Conservation (phyloP, 2,888 invertebrate species). For the Clivina fossor region DNA sequence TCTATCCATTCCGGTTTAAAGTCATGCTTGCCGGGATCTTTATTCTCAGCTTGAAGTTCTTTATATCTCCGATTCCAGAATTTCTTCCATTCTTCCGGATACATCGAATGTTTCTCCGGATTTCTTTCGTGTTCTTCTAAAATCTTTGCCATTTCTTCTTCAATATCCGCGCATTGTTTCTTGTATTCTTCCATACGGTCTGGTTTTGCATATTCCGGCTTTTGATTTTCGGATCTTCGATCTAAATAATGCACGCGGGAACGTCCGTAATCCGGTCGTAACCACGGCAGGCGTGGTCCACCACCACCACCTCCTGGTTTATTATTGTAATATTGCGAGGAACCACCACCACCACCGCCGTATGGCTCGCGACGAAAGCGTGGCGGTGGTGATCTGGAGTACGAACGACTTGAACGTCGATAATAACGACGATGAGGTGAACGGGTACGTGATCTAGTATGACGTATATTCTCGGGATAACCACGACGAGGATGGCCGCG, state of each 20-base stretch:
- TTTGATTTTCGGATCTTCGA: conserved; percentile 2
- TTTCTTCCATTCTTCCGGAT: conserved; percentile 87
- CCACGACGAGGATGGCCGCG: background rate
- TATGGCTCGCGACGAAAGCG: conserved; percentile 1
- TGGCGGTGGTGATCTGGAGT: conserved; percentile 21
- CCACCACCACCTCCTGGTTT: background rate
- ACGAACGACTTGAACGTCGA: conserved; percentile 23
- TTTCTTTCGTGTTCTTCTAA: conserved; percentile 77
- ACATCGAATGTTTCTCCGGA: conserved; percentile 85
- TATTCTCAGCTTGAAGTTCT: conserved; percentile 73
- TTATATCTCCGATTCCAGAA: conserved; percentile 85
- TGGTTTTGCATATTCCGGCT: conserved; percentile 35
- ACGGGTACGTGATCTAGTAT: conserved; percentile 30
- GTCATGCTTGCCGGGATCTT: conserved; percentile 77
- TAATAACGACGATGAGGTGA: conserved; percentile 23
- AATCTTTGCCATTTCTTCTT: conserved; percentile 64
- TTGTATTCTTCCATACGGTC: conserved; percentile 59
- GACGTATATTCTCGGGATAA: conserved; percentile 14
- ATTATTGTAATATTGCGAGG: background rate
- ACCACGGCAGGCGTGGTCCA: conserved; percentile 41
- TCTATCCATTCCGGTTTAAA: conserved; percentile 88
- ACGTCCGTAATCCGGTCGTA: conserved; percentile 43
- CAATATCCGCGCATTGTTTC: conserved; percentile 55
- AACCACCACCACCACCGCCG: background rate
- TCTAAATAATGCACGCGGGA: conserved; percentile 14